Base-by-base conservation (phyloP, 2,113 vertebrate species). In the Octodon degus region DNA sequence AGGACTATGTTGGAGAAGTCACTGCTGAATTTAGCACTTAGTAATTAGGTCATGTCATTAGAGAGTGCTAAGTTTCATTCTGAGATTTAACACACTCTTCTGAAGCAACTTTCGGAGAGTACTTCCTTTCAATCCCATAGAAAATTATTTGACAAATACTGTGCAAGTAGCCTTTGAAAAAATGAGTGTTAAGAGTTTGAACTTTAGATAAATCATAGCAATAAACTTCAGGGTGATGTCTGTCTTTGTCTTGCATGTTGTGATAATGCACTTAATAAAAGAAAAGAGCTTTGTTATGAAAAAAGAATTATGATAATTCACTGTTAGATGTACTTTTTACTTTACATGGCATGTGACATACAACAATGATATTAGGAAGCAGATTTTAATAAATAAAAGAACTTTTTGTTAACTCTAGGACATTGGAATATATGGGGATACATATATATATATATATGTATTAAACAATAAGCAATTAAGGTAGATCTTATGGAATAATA, bases 101-200 rank as follows among this genome's bases (percentile, higher is more conserved):
- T 86, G 82, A 95, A 68, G 97, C 7, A 53, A 62, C 55, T 96
- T 91, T 12, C 82, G 93, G 62, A 93, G 85, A 47, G 76, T 76
- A 87, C 72, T 95, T 96, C 32, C 86, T 89, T 96, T 50, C 81
- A 77, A 95, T 92, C 67, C 76, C 93, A 91, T 90, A 79, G 93
- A 95, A 97, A 96, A 62, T 90, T 30, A n/a, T 58, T 82, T 85
- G 50, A 50, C 70, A 97, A 97, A 96, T 13, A 83, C 65, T 19
- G 22, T 89, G 17, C 60, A 95, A 97, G 40, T 40, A 86, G 60
- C 24, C 74, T 65, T 90, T 40, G 40, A 47, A 89, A 89, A 83
- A 96, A 67, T 27, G 4, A 86, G 0, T 60, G 68, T 85, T 97
- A 92, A 87, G 34, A 79, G 17, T 93, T 95, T 88, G 87, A 92